Base-by-base conservation (phyloP, 2,113 vertebrate genomes). In the Vireo altiloquus region DNA sequence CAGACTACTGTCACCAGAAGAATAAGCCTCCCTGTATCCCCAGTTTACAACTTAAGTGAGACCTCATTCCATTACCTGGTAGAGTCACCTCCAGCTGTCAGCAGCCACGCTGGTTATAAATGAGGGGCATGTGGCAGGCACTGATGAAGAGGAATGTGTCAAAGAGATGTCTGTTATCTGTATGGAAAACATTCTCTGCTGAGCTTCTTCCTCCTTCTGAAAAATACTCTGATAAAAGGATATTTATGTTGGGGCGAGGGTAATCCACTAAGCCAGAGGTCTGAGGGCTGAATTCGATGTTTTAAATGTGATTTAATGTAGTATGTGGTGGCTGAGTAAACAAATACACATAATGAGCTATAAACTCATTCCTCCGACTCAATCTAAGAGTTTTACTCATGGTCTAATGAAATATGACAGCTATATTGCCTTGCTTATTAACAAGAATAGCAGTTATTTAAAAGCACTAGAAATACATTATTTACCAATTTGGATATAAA, bases 341-440 rank as follows among this genome's bases (percentile, higher is more conserved):
- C 33, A 84, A 83, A 83, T 27, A 54, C 8, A 59, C 10, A 5
- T 70, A 91, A 82, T 9, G 35, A 84, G 46, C 61, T 69, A 87
- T 54, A 91, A 86, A 52, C 52, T 70, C 44, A 47, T 35, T 50
- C 46, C 68, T 87, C 64, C 24, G 20, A 93, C 54, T 65, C 82
- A 72, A 15, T 35, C 59, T 37, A 44, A 77, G 59, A 52, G 52
- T 46, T 72, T 39, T 70, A 82, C n/a, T 83, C 59, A 77, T 0
- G 0, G 39, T 83, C 44, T 82, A 93, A 92, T 81, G 88, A 87
- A 95, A 81, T 66, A 53, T n/a, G 90, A 92, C 78, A 88, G 76
- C 44, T 84, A 65, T 63, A 90, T 69, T 92, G 50, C 50, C 77
- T 83, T 87, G 59, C 82, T 82, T 90, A 63, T 90, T 93, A 95